These are phyloP conservation scores for Umimayanthus chanpuru DNA, from an alignment of 92 coral and sea anemone genomes.

Conservation along the genomic window DNA sequence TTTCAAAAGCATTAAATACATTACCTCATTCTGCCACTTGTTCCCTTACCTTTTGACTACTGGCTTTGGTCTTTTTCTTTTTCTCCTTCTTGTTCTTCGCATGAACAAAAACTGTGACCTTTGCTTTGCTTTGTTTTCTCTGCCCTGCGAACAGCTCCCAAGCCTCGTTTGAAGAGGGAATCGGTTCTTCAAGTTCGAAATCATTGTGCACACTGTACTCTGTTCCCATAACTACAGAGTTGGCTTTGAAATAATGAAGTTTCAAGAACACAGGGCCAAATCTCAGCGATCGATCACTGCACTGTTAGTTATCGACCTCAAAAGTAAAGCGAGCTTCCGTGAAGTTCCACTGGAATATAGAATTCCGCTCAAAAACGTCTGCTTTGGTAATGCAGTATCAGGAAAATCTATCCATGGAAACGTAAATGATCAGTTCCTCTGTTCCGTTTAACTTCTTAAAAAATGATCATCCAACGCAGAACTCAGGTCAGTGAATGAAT, in stretches of 20 bases:
- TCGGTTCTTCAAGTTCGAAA: slow-evolving; percentile 84
- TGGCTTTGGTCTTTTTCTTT: slow-evolving; percentile 41
- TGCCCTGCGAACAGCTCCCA: slow-evolving; percentile 83
- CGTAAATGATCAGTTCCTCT: no score
- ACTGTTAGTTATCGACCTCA: no score
- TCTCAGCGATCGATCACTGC: no score
- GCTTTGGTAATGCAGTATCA: no score
- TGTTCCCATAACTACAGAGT: slow-evolving; percentile 73
- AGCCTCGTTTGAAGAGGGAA: slow-evolving; percentile 60
- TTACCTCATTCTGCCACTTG: no score
- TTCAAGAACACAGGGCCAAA: no score
- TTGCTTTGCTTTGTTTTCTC: slow-evolving; percentile 67
- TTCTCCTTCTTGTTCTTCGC: slow-evolving; percentile 70
- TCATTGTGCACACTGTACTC: slow-evolving; percentile 87
- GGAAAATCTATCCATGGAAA: no score
- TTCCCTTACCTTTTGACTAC: slow-evolving; percentile 11
- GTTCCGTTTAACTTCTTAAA: no score
- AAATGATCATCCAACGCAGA: not conserved
- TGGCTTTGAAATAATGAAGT: not conserved
- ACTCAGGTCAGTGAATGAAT: not conserved
- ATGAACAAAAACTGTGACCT: slow-evolving; percentile 86
- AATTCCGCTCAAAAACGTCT: no score
- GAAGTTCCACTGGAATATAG: no score
- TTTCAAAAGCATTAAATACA: no score
- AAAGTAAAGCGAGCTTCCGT: no score